Conservation (phyloP, 2,113 vertebrate genomes). For the Melozone crissalis region DNA sequence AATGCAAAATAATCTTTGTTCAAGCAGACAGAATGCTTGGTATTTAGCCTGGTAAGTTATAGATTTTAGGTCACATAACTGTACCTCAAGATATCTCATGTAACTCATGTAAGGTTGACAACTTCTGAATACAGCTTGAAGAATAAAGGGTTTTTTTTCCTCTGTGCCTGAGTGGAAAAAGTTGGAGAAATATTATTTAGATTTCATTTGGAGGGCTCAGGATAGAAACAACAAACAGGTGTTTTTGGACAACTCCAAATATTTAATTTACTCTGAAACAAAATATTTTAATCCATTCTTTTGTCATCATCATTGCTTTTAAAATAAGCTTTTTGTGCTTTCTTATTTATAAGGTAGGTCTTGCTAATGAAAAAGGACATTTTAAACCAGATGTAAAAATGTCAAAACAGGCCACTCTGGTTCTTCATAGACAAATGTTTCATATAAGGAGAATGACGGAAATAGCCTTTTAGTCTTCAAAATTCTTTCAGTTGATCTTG, state of each 20-base stretch:
- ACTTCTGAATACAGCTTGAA: neutral
- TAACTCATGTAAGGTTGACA: neutral
- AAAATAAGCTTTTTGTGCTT: neutral
- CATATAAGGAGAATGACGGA: neutral
- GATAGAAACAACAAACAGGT: neutral
- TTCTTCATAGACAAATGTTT: neutral
- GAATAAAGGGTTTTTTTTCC: neutral
- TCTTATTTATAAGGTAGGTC: neutral
- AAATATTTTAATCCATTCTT: neutral
- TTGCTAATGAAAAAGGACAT: neutral
- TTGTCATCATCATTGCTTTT: neutral
- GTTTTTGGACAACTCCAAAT: neutral
- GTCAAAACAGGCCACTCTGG: neutral
- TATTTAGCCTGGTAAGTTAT: neutral
- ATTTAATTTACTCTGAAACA: neutral
- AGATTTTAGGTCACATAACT: neutral
- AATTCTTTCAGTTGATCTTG: neutral
- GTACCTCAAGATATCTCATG: neutral
- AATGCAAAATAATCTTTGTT: neutral
- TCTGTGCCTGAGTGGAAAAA: neutral
- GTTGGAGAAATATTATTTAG: neutral
- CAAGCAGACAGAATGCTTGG: neutral
- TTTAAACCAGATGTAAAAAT: neutral
- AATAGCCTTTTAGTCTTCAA: conserved; percentile 6
- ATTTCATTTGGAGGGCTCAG: neutral